These are phyloP conservation scores for Ceratitis capitata DNA, from an alignment of 1,140 invertebrate genomes.

Conservation along the genomic window DNA sequence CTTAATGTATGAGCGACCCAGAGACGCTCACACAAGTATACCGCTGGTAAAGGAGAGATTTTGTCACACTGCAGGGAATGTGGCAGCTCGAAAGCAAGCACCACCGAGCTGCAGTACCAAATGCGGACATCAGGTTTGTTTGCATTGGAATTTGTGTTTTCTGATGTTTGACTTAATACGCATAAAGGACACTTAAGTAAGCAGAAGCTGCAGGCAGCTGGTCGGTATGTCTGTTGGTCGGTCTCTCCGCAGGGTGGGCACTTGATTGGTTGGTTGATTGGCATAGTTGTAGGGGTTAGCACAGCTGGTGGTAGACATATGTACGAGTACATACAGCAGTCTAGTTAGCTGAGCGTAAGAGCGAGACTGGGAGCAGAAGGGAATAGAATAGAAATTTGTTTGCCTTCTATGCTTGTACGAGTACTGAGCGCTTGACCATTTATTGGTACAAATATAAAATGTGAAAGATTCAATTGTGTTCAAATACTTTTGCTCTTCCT, in stretches of 20 bases:
- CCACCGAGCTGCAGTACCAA: not conserved
- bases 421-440: too few species aligned
- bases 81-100: too few species aligned
- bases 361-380: too few species aligned
- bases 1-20: not conserved
- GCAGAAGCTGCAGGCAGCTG: not conserved
- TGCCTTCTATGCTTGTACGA: too few species aligned
- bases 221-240: not conserved
- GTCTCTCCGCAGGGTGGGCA: not conserved
- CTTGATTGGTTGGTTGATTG: not conserved
- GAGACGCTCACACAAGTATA: not conserved
- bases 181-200: conserved; percentile 34
- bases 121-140: conserved; percentile 22
- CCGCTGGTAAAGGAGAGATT: too few species aligned
- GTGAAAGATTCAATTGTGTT: not conserved
- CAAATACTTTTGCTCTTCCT: not conserved
- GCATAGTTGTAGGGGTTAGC: not conserved
- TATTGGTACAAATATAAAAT: not conserved
- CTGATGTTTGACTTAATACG: conserved; percentile 37
- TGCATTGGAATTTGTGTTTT: conserved; percentile 37
- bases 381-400: too few species aligned
- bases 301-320: too few species aligned
- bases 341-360: not conserved
- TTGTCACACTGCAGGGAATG: not conserved
- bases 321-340: not conserved